These are phyloP conservation scores for Saguinus imperator DNA, from an alignment of 2,113 vertebrate genomes.

Conservation along the genomic window DNA sequence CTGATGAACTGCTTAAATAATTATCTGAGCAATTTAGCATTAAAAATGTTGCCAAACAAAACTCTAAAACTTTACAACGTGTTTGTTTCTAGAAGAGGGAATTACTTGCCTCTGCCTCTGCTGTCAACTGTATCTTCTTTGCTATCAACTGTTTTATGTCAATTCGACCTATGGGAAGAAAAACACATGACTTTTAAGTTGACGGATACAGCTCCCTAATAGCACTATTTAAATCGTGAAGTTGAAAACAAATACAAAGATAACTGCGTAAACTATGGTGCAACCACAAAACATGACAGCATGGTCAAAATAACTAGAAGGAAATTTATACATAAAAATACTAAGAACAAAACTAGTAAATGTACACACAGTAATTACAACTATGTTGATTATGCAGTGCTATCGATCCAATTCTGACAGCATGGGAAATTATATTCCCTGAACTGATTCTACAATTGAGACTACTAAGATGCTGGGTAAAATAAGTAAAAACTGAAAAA, in stretches of 20 bases:
- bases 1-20: background rate
- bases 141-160: conserved; percentile 82
- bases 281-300: background rate
- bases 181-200: conserved; percentile 50
- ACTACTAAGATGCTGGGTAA: background rate
- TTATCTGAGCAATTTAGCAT: background rate
- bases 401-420: background rate
- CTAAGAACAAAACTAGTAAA: background rate
- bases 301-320: background rate
- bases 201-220: background rate
- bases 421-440: background rate
- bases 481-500: background rate
- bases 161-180: conserved; percentile 79
- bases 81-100: background rate
- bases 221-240: conserved; percentile 37
- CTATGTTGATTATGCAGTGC: background rate
- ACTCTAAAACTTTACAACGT: background rate
- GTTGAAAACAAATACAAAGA: background rate
- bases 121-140: conserved; percentile 85
- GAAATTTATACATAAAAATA: background rate
- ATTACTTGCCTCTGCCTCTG: conserved; percentile 86
- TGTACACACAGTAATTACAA: background rate
- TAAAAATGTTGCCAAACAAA: background rate
- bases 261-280: background rate
- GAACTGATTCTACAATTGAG: background rate